phyloP scores from a whole-genome alignment of 2,113 vertebrate species.

The Scartelaos histophorus region DNA sequence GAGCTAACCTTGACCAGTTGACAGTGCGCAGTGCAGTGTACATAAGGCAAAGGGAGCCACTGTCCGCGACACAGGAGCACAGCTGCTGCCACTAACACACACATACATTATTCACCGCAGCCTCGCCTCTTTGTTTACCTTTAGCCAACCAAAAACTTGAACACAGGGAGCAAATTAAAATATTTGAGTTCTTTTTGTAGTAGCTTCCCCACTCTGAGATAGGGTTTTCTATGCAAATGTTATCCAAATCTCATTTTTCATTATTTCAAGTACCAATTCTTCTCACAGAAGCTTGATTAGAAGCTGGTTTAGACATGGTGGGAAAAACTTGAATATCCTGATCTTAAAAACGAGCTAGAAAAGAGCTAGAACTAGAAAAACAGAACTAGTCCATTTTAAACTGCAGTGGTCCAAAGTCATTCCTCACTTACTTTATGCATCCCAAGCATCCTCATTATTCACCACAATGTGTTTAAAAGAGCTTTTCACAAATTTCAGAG shows the following conservation, averaged over 20 bases:
- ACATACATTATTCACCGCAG: conserved; percentile 71
- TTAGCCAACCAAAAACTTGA: conserved; percentile 40
- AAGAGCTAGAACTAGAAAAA: too few species aligned
- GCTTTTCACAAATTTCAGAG: too few species aligned
- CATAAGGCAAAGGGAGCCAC: conserved; percentile 22
- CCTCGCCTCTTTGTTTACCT: conserved; percentile 67
- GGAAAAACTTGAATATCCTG: not conserved
- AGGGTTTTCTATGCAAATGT: too few species aligned
- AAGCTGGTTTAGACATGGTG: not conserved
- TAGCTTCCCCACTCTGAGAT: too few species aligned
- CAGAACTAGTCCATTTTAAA: too few species aligned
- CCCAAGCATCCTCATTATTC: too few species aligned
- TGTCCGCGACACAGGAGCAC: conserved; percentile 31
- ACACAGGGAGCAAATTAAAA: conserved; percentile 15
- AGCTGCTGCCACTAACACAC: conserved; percentile 52
- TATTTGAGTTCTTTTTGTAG: not conserved
- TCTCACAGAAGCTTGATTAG: not conserved
- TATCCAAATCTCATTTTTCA: not conserved
- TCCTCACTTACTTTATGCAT: too few species aligned
- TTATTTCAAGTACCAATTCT: not conserved
- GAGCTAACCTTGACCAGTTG: conserved; percentile 28
- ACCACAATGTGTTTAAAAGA: too few species aligned
- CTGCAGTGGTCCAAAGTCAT: too few species aligned
- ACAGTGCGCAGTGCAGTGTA: conserved; percentile 28
- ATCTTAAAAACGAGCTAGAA: too few species aligned